phyloP scores from a whole-genome alignment of 2,888 invertebrate species.

The Piscicola geometra region DNA sequence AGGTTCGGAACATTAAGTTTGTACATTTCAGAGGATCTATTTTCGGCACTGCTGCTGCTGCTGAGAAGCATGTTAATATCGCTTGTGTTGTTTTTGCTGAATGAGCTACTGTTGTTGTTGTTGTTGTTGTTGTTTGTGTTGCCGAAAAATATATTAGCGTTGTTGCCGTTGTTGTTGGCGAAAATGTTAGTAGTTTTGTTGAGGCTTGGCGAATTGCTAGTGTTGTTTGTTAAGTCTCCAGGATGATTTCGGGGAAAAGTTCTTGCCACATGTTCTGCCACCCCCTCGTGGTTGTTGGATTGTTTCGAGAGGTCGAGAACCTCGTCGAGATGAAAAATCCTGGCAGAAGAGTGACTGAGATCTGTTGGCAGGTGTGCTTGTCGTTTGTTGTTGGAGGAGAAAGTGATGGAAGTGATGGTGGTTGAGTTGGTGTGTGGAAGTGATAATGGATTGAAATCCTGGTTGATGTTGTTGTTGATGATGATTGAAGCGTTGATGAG shows the following conservation, averaged over 20 bases:
- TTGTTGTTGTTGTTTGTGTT: neutral
- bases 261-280: neutral
- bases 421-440: neutral
- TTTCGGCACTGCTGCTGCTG: neutral
- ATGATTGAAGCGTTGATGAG: neutral
- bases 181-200: neutral
- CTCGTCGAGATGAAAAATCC: neutral
- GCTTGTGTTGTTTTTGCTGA: neutral
- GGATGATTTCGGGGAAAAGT: neutral
- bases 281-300: neutral
- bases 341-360: constrained; percentile 35
- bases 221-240: neutral
- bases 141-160: neutral
- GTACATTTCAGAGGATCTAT: neutral
- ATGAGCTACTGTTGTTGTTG: constrained; percentile 17
- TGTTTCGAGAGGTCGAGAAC: constrained; percentile 8
- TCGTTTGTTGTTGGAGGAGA: constrained; percentile 33
- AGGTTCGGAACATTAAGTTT: constrained; percentile 5
- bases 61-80: neutral
- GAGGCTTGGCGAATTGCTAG: neutral
- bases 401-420: neutral
- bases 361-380: constrained; percentile 39
- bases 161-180: neutral
- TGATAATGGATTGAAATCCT: no score
- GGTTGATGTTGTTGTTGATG: neutral